phyloP scores from a whole-genome alignment of 1,140 invertebrate species.

The Rhyzopertha dominica region DNA sequence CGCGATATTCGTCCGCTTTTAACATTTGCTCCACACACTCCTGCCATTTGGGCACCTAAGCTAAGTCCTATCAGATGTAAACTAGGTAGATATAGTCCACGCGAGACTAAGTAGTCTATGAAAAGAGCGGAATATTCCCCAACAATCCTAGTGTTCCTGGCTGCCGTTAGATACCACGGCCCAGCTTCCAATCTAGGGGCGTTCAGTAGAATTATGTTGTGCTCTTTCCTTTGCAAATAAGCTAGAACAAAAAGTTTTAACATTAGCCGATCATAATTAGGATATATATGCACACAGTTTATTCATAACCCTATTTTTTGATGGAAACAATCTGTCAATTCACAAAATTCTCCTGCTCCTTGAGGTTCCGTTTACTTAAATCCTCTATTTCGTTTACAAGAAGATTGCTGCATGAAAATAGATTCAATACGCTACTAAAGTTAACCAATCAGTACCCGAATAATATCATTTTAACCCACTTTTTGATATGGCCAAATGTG shows the following conservation, averaged over 20 bases:
- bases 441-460: too few species aligned
- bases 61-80: constrained; percentile 59
- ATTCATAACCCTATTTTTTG: too few species aligned
- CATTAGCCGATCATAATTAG: too few species aligned
- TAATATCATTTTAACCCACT: too few species aligned
- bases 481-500: too few species aligned
- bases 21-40: constrained; percentile 48
- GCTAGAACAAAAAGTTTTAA: constrained; percentile 45
- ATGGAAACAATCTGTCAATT: too few species aligned
- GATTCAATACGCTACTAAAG: too few species aligned
- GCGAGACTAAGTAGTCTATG: constrained; percentile 52
- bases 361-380: too few species aligned
- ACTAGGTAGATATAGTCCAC: constrained; percentile 38
- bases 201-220: constrained; percentile 52
- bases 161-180: constrained; percentile 53
- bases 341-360: too few species aligned
- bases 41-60: constrained; percentile 54
- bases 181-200: constrained; percentile 50
- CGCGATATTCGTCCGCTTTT: constrained; percentile 39
- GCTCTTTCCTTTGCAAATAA: constrained; percentile 48
- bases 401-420: too few species aligned
- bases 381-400: too few species aligned
- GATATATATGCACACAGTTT: too few species aligned
- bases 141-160: constrained; percentile 51
- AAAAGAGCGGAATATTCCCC: constrained; percentile 50